phyloP scores from a whole-genome alignment of 2,888 invertebrate species.

The Busseola fusca region DNA sequence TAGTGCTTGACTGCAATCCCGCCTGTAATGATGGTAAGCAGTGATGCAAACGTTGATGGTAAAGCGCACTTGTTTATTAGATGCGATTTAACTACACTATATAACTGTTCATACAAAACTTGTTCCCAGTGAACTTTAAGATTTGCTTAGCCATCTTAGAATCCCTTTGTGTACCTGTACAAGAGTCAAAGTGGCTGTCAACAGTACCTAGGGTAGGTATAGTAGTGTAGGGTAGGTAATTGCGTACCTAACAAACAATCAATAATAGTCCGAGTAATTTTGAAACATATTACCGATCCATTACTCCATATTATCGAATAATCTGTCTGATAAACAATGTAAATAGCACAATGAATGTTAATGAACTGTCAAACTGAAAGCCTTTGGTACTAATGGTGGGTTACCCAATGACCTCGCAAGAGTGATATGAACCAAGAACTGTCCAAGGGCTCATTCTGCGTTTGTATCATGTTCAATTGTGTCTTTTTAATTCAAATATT shows the following conservation, averaged over 20 bases:
- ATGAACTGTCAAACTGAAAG: not conserved
- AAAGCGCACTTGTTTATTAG: no score
- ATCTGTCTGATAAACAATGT: not conserved
- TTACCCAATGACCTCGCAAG: not conserved
- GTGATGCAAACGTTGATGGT: no score
- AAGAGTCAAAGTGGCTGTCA: not conserved
- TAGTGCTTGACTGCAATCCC: no score
- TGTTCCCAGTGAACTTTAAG: not conserved
- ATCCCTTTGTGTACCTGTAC: not conserved
- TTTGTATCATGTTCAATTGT: not conserved
- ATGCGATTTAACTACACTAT: not conserved
- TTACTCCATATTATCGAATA: not conserved
- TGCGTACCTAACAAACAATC: not conserved
- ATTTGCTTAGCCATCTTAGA: not conserved
- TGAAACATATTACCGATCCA: not conserved
- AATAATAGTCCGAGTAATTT: not conserved
- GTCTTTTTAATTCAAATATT: constrained; percentile 5
- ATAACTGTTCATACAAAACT: not conserved
- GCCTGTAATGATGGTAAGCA: no score
- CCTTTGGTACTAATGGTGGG: not conserved
- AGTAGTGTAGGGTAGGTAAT: no score
- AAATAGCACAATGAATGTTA: not conserved
- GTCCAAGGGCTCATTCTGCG: not conserved
- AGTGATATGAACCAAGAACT: not conserved
- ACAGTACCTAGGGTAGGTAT: no score